Evolutionary conservation across 2,888 invertebrate species (phyloP).

Genomic region (Chymomyza fuscimana): DNA sequence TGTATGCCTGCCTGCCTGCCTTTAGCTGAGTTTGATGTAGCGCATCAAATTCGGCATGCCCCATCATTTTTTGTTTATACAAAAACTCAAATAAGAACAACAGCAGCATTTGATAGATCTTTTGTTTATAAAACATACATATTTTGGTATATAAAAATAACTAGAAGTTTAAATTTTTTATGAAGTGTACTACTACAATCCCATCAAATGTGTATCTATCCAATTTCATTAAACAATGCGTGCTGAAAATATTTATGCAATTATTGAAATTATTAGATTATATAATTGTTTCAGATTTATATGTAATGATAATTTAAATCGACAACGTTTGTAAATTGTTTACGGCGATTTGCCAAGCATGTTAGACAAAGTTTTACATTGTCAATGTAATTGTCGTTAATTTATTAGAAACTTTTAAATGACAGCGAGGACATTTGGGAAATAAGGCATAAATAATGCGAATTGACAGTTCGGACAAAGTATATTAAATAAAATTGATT

Average conservation of each 20-base stretch:
- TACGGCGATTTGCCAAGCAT: constrained; percentile 41
- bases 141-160: constrained; percentile 15
- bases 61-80: constrained; percentile 1
- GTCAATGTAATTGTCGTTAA: constrained; percentile 50
- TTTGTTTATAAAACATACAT: background rate
- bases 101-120: background rate
- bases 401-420: constrained; percentile 58
- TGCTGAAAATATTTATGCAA: constrained; percentile 66
- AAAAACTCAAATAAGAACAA: background rate
- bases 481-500: background rate
- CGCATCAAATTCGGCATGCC: background rate
- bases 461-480: constrained; percentile 16
- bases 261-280: constrained; percentile 59
- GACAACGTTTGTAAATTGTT: constrained; percentile 48
- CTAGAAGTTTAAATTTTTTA: constrained; percentile 57
- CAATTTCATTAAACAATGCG: constrained; percentile 40
- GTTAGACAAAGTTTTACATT: constrained; percentile 17
- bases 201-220: constrained; percentile 16
- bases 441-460: constrained; percentile 10
- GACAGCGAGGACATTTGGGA: constrained; percentile 48
- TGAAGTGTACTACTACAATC: constrained; percentile 46
- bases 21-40: background rate
- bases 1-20: background rate
- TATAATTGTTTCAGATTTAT: constrained; percentile 10
- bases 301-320: constrained; percentile 57